Percentiles rank a stretch among this genome's conserved stretches.
These are phyloP conservation scores for Pomacea maculata DNA, from an alignment of 1,140 invertebrate species.

Conservation along the genomic window DNA sequence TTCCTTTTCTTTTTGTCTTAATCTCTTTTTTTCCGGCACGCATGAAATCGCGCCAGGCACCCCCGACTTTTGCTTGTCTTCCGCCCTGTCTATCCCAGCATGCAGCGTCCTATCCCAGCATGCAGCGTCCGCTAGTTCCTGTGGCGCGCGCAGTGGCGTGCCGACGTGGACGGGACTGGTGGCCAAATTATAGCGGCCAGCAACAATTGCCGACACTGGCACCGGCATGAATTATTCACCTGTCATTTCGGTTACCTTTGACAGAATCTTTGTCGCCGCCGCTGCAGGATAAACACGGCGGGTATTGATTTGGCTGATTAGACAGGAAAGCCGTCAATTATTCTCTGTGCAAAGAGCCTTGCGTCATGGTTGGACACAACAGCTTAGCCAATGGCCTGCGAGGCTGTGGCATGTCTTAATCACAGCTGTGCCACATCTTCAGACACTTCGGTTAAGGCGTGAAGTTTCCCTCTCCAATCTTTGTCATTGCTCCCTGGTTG, in stretches of 20 bases:
- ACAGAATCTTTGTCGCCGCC: slow-evolving; percentile 7
- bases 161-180: background rate
- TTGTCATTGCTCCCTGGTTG: background rate
- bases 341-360: background rate
- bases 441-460: no score
- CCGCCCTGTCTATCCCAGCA: background rate
- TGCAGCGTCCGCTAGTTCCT: background rate
- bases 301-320: slow-evolving; percentile 3
- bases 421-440: no score
- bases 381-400: background rate
- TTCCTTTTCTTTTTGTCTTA: no score
- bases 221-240: slow-evolving; percentile 5
- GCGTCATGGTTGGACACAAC: background rate
- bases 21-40: no score
- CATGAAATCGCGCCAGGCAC: no score
- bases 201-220: background rate
- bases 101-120: background rate
- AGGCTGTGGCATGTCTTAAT: background rate
- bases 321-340: slow-evolving; percentile 7
- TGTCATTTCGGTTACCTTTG: slow-evolving; percentile 9
- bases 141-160: background rate
- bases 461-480: background rate
- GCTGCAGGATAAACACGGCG: slow-evolving; percentile 1
- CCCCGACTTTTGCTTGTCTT: background rate
- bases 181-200: background rate